Base-by-base conservation (phyloP, 35 echinoderm and acorn worm genomes). In the Apostichopus japonicus region DNA sequence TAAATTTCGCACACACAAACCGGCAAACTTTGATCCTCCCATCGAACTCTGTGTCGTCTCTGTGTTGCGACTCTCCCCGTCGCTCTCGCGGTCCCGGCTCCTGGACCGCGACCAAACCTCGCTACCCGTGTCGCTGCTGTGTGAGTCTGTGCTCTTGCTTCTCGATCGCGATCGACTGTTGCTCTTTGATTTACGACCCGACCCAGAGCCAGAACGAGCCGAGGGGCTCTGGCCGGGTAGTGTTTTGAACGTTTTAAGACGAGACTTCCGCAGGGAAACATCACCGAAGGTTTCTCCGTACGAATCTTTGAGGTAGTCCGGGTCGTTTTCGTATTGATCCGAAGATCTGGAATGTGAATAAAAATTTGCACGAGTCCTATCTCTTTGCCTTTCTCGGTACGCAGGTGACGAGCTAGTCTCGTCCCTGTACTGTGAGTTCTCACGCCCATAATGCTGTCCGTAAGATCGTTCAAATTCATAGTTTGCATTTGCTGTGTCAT, bases 1-100 rank as follows among this genome's bases (percentile, higher is more conserved):
- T 96, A 99, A 92, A 90, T 99, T 99, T 84, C 89, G 94, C 24
- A 99, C 95, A 95, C 95, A 96, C 72, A 96, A 93, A 71, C 93
- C 97, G n/a, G 95, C 88, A 83, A 93, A 93, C 92, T 99, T 99
- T 79, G 84, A 86, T 70, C 91, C 92, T 79, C 93, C 93, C 22
- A 82, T 52, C 21, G 91, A 93, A 83, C 93, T 93, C 79, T 93
- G 93, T 80, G 97, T 96, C 73, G 94, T 96, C 76, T 96, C 97
- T 54, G 97, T 95, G 92, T 99, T 99, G 53, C 95, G 87, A 93
- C 95, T 96, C 75, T 95, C 96, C 14, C 90, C 79, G 83, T 95
- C 94, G 78, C 96, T 98, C 87, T 94, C 97, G 87, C 83, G 80
- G 54, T 93, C 92, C 77, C 93, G 92, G 80, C 96, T 95, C 77